These are phyloP conservation scores for Acleris literana DNA, from an alignment of 2,888 invertebrate species.

Conservation along the genomic window DNA sequence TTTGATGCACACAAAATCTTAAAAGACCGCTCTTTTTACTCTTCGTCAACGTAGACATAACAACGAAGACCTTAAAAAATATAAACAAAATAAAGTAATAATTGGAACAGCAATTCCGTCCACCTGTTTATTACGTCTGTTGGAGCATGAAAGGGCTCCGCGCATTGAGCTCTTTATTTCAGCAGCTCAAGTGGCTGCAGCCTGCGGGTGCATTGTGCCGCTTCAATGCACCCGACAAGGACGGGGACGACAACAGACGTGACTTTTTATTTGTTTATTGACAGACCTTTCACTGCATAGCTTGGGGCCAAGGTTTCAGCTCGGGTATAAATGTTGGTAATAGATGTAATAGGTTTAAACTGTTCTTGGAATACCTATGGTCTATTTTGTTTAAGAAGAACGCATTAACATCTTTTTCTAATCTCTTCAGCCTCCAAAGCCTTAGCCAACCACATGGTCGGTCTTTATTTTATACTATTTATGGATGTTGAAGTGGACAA, in stretches of 20 bases:
- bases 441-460: no score
- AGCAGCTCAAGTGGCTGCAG: conserved; percentile 52
- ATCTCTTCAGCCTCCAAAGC: no score
- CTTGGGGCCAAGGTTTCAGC: background rate
- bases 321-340: background rate
- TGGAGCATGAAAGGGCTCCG: conserved; percentile 47
- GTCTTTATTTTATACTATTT: no score
- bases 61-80: background rate
- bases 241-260: conserved; percentile 43
- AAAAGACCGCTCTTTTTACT: no score
- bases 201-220: conserved; percentile 74
- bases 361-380: no score
- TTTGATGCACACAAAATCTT: no score
- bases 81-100: background rate
- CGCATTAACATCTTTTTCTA: no score
- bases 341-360: background rate
- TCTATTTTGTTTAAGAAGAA: no score
- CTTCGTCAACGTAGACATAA: background rate
- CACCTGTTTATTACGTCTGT: conserved; percentile 39
- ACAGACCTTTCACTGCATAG: conserved; percentile 41
- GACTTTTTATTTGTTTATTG: conserved; percentile 64
- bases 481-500: no score
- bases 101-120: conserved; percentile 13
- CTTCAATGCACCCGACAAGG: conserved; percentile 56
- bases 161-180: conserved; percentile 41